Conservation (phyloP, 2,113 vertebrate species). For the Phyllostomus hastatus region DNA sequence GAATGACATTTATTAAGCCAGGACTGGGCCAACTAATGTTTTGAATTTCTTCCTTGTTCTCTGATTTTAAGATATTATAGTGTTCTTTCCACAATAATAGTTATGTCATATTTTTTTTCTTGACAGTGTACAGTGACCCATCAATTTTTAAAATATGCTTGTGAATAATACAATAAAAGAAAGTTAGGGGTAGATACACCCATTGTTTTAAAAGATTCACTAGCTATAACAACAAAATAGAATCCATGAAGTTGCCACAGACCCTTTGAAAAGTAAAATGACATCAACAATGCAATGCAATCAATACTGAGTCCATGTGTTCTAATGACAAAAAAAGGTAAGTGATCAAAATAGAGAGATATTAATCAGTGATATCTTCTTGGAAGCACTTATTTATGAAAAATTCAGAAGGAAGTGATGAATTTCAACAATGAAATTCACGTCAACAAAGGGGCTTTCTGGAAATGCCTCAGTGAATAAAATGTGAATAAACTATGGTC, state of each 20-base stretch:
- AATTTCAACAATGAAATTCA: conserved; percentile 19
- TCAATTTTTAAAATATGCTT: not conserved
- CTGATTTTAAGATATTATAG: not conserved
- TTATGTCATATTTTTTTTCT: conserved; percentile 34
- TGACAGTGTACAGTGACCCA: not conserved
- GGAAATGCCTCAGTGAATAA: not conserved
- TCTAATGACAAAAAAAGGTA: not conserved
- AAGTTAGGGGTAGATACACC: not conserved
- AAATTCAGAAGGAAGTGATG: conserved; percentile 11
- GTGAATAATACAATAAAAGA: not conserved
- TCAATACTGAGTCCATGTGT: not conserved
- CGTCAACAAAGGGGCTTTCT: not conserved
- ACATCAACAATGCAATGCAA: not conserved
- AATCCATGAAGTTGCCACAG: not conserved
- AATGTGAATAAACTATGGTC: not conserved
- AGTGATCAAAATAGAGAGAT: not conserved
- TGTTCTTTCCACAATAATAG: not conserved
- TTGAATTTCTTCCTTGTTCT: not conserved
- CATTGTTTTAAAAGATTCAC: conserved; percentile 13
- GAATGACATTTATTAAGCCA: not conserved
- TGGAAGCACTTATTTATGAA: not conserved
- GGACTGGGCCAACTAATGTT: not conserved
- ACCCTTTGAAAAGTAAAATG: not conserved
- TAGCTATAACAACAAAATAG: not conserved
- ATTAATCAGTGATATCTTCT: not conserved